A percentile compares a stretch with the other conserved stretches of the same genome.
Evolutionary conservation across 1,140 invertebrate genomes (phyloP).

Genomic region (Rhagoletis zephyria): DNA sequence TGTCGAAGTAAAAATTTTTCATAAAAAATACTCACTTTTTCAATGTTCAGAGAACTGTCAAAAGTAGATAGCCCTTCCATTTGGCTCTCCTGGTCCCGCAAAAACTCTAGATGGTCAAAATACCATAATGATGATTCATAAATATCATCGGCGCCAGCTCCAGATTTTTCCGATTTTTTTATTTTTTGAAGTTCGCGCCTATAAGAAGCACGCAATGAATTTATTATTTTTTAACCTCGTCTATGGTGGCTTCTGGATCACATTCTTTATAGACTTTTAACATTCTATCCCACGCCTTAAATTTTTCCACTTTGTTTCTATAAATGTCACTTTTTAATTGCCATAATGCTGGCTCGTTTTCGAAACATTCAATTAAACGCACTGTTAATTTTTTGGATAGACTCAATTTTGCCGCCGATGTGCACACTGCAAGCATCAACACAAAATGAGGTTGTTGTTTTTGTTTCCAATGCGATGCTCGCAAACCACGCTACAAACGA

Average conservation of each 20-base stretch:
- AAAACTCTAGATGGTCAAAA: slow-evolving; percentile 19
- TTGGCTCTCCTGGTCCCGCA: neutral
- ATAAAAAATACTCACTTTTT: no score
- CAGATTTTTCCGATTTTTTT: slow-evolving; percentile 35
- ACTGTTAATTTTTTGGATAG: slow-evolving; percentile 60
- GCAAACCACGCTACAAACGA: no score
- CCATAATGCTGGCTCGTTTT: slow-evolving; percentile 39
- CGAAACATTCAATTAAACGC: neutral
- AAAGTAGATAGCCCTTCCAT: neutral
- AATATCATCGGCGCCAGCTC: slow-evolving; percentile 30
- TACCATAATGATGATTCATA: slow-evolving; percentile 40
- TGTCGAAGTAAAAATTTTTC: neutral
- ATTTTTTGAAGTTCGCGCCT: slow-evolving; percentile 45
- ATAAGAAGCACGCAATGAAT: neutral
- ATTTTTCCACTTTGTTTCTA: neutral
- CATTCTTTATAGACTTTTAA: slow-evolving; percentile 2
- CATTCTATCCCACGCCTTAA: neutral
- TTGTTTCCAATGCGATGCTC: no score
- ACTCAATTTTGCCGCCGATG: neutral
- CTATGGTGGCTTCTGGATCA: neutral
- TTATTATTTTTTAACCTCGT: slow-evolving; percentile 12
- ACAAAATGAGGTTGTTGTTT: no score
- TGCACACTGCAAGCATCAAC: no score
- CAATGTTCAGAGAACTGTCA: neutral
- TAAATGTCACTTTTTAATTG: slow-evolving; percentile 25